A percentile compares a stretch with the other conserved stretches of the same genome.
Evolutionary conservation across 2,888 invertebrate species (phyloP).

Genomic region (Macrosoma leucophasiata): DNA sequence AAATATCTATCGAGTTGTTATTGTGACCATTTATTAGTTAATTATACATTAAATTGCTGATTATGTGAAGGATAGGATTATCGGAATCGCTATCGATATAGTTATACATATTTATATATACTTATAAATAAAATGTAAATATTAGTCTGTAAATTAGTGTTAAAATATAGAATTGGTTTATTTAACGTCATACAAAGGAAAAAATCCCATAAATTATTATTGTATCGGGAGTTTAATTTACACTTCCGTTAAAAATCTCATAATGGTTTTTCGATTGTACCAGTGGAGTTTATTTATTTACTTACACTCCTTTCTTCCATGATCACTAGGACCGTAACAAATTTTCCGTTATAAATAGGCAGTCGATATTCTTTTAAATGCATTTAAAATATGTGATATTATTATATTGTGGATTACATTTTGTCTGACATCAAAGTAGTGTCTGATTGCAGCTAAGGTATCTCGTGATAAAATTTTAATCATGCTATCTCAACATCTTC

Average conservation of each 20-base stretch:
- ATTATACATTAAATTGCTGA: constrained; percentile 71
- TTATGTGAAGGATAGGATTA: constrained; percentile 67
- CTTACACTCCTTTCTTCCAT: constrained; percentile 53
- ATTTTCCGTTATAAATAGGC: constrained; percentile 38
- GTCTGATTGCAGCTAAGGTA: constrained; percentile 61
- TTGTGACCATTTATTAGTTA: constrained; percentile 75
- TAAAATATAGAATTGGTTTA: constrained; percentile 75
- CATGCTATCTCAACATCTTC: constrained; percentile 30
- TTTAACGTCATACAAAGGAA: constrained; percentile 72
- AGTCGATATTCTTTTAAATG: constrained; percentile 61
- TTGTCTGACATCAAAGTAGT: constrained; percentile 74
- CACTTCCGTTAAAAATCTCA: constrained; percentile 73
- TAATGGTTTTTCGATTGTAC: constrained; percentile 74
- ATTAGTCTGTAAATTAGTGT: constrained; percentile 71
- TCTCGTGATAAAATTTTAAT: constrained; percentile 48
- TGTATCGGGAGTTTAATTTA: constrained; percentile 67
- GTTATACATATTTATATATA: constrained; percentile 76
- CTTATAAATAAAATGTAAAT: constrained; percentile 75
- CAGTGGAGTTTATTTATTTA: constrained; percentile 71
- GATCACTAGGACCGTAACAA: constrained; percentile 38
- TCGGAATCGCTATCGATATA: constrained; percentile 68
- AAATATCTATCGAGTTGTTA: constrained; percentile 74
- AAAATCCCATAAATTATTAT: constrained; percentile 74
- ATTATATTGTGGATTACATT: constrained; percentile 69
- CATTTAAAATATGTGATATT: constrained; percentile 76